Conservation (phyloP, 1,140 invertebrate species). For the Euura saliciscinereae region DNA sequence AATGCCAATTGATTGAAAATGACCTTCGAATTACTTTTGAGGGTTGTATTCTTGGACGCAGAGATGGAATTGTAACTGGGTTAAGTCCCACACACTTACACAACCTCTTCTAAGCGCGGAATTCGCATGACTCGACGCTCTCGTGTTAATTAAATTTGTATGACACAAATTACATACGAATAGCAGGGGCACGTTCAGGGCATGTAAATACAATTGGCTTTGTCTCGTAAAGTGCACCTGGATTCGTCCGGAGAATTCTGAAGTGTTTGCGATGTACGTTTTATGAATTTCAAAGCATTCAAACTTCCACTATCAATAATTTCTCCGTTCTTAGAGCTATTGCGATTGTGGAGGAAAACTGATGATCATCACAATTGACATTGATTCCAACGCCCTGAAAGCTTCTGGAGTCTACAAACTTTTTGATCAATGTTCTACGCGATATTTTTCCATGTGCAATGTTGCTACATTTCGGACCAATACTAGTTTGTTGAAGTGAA, state of each 20-base stretch:
- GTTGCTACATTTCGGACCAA: no score
- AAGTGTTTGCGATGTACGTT: not conserved
- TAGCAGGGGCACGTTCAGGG: not conserved
- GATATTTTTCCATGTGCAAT: no score
- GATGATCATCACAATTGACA: no score
- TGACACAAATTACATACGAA: not conserved
- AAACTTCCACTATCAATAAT: not conserved
- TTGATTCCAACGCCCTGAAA: no score
- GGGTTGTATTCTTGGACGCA: no score
- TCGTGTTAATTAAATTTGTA: slow-evolving; percentile 1
- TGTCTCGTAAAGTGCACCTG: not conserved
- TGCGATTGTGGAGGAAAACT: no score
- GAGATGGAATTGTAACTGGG: not conserved
- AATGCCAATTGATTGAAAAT: no score
- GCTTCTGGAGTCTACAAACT: no score
- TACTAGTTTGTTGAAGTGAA: no score
- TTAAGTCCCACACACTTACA: not conserved
- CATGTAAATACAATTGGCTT: slow-evolving; percentile 6
- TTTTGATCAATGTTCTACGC: no score
- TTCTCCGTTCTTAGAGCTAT: no score
- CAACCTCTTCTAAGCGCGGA: not conserved
- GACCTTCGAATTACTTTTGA: no score
- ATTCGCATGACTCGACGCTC: not conserved
- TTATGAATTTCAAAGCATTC: not conserved
- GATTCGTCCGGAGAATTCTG: not conserved